Evolutionary conservation across 2,113 vertebrate species (phyloP).

Genomic region (Probosciger aterrimus): DNA sequence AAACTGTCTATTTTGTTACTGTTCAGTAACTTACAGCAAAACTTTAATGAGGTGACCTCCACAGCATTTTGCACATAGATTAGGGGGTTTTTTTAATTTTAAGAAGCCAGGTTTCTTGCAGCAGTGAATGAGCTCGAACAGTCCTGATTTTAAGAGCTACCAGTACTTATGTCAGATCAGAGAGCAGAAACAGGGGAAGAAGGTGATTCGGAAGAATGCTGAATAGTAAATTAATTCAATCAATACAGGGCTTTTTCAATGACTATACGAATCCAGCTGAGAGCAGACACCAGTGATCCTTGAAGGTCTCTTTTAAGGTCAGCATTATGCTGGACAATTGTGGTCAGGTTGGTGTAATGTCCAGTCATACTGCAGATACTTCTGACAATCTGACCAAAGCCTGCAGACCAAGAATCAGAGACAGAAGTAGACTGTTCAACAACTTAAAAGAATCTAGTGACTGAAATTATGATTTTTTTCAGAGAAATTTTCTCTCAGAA

Average conservation of each 20-base stretch:
- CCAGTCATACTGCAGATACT: neutral
- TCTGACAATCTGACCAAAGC: neutral
- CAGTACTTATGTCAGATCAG: neutral
- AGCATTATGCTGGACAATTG: accelerated
- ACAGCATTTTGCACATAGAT: neutral
- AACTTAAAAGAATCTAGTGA: neutral
- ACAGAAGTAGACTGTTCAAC: neutral
- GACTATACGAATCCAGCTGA: neutral
- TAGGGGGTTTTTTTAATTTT: neutral
- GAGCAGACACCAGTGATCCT: neutral
- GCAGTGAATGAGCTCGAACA: neutral
- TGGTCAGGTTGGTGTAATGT: neutral
- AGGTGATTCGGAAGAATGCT: neutral
- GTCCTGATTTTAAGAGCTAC: neutral
- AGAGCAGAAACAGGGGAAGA: neutral
- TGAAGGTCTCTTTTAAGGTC: neutral
- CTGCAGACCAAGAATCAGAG: neutral
- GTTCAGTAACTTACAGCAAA: conserved; percentile 35
- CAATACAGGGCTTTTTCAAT: neutral
- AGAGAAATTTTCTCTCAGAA: neutral
- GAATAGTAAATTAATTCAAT: neutral
- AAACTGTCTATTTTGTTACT: conserved; percentile 34
- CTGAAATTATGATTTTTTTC: neutral
- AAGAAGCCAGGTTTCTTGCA: neutral
- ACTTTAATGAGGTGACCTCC: conserved; percentile 39